These are phyloP conservation scores for Drosophila virilis DNA, from an alignment of 1,140 invertebrate species.

Conservation along the genomic window DNA sequence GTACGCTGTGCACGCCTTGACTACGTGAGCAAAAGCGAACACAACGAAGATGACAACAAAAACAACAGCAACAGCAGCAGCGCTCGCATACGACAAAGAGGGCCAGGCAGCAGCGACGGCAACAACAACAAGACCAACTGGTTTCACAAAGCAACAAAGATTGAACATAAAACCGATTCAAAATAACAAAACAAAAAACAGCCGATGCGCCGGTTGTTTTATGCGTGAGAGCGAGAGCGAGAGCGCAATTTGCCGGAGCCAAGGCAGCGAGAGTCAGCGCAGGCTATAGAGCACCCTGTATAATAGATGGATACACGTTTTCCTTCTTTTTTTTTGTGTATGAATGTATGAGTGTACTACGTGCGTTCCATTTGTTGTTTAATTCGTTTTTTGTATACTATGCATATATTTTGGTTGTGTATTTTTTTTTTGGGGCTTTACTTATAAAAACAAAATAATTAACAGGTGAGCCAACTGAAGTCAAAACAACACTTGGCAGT, in stretches of 20 bases:
- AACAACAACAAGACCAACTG: conserved; percentile 64
- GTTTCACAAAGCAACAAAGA: conserved; percentile 62
- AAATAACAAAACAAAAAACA: conserved; percentile 79
- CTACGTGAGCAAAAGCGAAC: conserved; percentile 77
- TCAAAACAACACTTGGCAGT: conserved; percentile 8
- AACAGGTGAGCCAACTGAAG: background rate
- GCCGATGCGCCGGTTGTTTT: conserved; percentile 66
- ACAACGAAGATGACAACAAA: conserved; percentile 30
- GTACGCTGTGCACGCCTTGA: conserved; percentile 67
- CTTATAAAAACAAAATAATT: background rate
- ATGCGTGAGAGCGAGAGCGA: conserved; percentile 34
- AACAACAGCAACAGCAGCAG: conserved; percentile 33
- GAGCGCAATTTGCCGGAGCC: conserved; percentile 29
- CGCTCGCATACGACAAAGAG: conserved; percentile 31
- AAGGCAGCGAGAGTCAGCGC: conserved; percentile 37
- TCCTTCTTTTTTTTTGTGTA: conserved; percentile 2
- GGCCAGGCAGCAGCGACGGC: conserved; percentile 21
- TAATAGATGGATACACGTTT: conserved; percentile 59
- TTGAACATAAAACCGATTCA: conserved; percentile 48
- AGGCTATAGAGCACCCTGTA: conserved; percentile 55
- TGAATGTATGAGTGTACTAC: conserved; percentile 33
- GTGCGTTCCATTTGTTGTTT: conserved; percentile 46
- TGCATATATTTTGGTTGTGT: background rate
- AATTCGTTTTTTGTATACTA: conserved; percentile 56
- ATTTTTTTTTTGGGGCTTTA: background rate